Conservation (phyloP, 2,113 vertebrate genomes). For the Chloropsis cyanopogon region DNA sequence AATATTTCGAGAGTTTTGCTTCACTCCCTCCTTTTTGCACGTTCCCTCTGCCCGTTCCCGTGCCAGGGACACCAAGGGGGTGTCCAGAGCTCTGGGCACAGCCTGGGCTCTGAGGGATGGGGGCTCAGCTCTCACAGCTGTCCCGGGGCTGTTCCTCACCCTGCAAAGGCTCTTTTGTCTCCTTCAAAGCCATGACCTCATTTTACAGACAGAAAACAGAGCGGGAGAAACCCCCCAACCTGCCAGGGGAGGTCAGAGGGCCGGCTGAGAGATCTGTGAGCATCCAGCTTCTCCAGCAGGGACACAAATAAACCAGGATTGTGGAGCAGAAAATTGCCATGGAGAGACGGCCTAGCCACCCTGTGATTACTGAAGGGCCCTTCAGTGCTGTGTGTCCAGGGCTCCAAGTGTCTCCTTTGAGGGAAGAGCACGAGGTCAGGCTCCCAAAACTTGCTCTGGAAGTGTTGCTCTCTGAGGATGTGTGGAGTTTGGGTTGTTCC, state of each 20-base stretch:
- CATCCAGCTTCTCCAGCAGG: background rate
- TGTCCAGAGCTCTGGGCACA: background rate
- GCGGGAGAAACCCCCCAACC: constrained; percentile 22
- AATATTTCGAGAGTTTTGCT: background rate
- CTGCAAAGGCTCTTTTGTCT: constrained; percentile 55
- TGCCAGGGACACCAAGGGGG: accelerated
- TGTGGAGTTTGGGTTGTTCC: background rate
- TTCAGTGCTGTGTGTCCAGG: background rate
- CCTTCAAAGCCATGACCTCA: constrained; percentile 11
- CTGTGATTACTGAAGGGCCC: background rate
- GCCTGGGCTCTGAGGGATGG: background rate
- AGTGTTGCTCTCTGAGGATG: background rate
- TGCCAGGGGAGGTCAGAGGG: constrained; percentile 37
- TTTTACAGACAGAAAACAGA: constrained; percentile 35
- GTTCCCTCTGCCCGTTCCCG: accelerated
- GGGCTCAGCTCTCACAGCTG: background rate
- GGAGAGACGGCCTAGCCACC: background rate
- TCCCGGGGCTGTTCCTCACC: background rate
- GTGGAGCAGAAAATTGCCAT: constrained; percentile 16
- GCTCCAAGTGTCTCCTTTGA: background rate
- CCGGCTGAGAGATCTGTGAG: background rate
- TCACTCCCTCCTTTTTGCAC: background rate
- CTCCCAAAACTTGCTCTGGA: background rate
- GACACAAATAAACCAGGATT: background rate
- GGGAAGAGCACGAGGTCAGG: background rate